Percentiles rank a stretch among this genome's conserved stretches.
Evolutionary conservation across 2,797 vertebrate genomes (phyloP).

Genomic region (Heliangelus exortis): DNA sequence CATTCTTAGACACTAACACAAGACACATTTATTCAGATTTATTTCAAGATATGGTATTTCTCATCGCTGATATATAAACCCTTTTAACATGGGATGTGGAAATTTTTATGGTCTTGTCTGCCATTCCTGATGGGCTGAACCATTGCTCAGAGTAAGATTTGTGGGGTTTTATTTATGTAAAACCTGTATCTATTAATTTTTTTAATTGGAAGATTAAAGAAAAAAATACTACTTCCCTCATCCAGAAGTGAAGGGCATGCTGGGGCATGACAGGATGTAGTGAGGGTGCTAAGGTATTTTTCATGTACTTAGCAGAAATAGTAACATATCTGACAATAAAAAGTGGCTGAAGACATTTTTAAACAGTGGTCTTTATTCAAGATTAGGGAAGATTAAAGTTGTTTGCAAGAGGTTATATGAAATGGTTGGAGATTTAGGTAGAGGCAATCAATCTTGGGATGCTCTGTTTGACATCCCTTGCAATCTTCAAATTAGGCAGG

Average conservation of each 20-base stretch:
- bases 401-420: not conserved
- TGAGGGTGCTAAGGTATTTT: not conserved
- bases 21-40: not conserved
- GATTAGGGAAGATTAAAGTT: not conserved
- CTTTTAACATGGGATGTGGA: not conserved
- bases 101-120: not conserved
- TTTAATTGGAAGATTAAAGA: not conserved
- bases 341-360: not conserved
- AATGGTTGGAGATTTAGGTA: accelerated
- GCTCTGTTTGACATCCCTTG: not conserved
- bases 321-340: not conserved
- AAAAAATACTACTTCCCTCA: not conserved
- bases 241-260: not conserved
- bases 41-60: not conserved
- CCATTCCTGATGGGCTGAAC: not conserved
- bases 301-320: not conserved
- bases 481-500: not conserved
- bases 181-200: not conserved
- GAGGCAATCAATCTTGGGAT: not conserved
- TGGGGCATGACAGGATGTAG: accelerated
- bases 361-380: not conserved
- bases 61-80: not conserved
- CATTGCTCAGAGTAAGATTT: not conserved
- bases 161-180: not conserved
- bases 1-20: not conserved